Conservation (phyloP, 2,888 invertebrate species). For the Scrobipalpa atriplicella region DNA sequence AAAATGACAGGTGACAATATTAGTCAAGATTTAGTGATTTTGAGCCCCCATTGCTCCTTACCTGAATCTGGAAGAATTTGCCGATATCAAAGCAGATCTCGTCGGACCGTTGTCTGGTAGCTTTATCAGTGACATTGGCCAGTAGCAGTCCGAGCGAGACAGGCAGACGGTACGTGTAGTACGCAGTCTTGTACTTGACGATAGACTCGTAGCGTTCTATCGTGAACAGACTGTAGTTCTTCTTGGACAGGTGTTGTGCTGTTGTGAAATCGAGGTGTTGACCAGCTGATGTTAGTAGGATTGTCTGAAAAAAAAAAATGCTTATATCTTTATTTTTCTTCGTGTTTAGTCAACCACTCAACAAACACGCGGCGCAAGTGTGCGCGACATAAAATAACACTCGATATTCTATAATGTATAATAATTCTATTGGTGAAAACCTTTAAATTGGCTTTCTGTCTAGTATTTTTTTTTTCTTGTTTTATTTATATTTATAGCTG, state of each 20-base stretch:
- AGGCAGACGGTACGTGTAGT: constrained; percentile 93
- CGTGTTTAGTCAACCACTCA: too few relatives aligned
- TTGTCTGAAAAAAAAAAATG: constrained; percentile 37
- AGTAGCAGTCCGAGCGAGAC: constrained; percentile 90
- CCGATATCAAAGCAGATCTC: constrained; percentile 92
- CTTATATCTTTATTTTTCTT: too few relatives aligned
- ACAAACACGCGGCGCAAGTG: too few relatives aligned
- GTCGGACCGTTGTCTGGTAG: constrained; percentile 87
- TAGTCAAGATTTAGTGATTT: too few relatives aligned
- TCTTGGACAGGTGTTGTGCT: constrained; percentile 47
- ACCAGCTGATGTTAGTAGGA: constrained; percentile 86
- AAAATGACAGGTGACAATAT: too few relatives aligned
- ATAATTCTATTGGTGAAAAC: too few relatives aligned
- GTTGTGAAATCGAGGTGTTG: constrained; percentile 89
- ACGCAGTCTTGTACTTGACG: constrained; percentile 92
- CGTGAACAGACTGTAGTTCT: constrained; percentile 77
- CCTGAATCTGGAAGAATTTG: constrained; percentile 93
- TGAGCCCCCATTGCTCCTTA: constrained; percentile 47
- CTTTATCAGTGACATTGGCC: constrained; percentile 85
- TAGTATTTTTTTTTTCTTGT: too few relatives aligned
- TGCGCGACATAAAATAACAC: too few relatives aligned
- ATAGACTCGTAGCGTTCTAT: constrained; percentile 90
- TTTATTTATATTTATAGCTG: too few relatives aligned
- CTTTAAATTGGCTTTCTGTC: too few relatives aligned
- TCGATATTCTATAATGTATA: too few relatives aligned